Base-by-base conservation (phyloP, 2,113 vertebrate genomes). In the Pelecanus crispus region DNA sequence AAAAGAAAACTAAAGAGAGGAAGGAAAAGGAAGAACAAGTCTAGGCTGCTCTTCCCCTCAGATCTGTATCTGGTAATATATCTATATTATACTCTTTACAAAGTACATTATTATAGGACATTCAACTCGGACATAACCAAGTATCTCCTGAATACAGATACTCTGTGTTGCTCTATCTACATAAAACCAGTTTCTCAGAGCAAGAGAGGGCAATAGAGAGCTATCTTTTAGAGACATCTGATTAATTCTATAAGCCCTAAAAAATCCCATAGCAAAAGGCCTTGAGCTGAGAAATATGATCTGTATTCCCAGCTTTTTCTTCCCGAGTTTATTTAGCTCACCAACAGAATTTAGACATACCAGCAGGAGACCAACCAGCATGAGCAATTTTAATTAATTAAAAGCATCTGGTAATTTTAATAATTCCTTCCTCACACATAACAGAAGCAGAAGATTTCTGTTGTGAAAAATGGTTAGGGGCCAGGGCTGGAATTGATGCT, bases 121-220 rank as follows among this genome's bases (percentile, higher is more conserved):
- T 7, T 40, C 1, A 24, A 2, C 49, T 66, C 7, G 7, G 63
- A 58, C 42, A 24, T 14, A 82, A 66, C 6, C 70, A 75, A 34
- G 22, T 44, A 84, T 10, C 34, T 63, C 26, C 55, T 36, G 52
- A 52, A 7, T 17, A 59, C 0, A 0, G 19, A 71, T 7, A 34
- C 36, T 53, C 50, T 22, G 2, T 8, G 25, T n/a, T 53, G 36
- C 65, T 92, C 83, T 52, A 58, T 34, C 61, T 71, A 26, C 36
- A 61, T 7, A 47, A 67, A 17, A 28, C 7, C 36, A 36, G 72
- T 52, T 58, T 66, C 88, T 84, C 70, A 62, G 91, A 96, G 95
- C 94, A 96, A 96, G 94, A 96, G 96, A 96, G 92, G 94, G 92
- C 97, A 97, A 97, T 6, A 95, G 88, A 95, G 96, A 96, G 96